Base-by-base conservation (phyloP, 2,888 invertebrate genomes). In the Drosophila glabriapex region DNA sequence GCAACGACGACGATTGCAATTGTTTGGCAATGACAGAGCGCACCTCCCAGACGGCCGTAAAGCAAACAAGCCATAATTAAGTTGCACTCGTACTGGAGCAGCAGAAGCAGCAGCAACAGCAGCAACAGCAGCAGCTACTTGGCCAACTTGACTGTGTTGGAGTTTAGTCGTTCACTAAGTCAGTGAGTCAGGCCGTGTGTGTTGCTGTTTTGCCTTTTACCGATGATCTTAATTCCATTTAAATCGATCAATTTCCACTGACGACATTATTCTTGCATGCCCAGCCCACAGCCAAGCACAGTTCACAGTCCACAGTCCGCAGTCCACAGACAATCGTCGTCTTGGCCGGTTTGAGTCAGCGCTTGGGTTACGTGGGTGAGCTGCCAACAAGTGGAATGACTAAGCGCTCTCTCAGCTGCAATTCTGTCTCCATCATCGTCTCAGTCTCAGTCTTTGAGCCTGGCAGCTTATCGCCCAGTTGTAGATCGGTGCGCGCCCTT, bases 161-260 rank as follows among this genome's bases (percentile, higher is more conserved):
- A 39, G 74, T 69, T 83, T 78, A 90, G 77, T 88, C 82, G 90
- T 82, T 90, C 81, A 90, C 87, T 88, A 89, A 88, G 87, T 88
- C 87, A 88, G 89, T 88, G 87, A 90, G 87, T 88, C 90, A 87
- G 78, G 67, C 68, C 46, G 62, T 55, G 37, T 49, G 22, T 54
- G 31, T 25, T 52, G 35, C 64, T 31, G 56, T 39, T 46, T 64
- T 56, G 56, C 46, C 72, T 55, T 56, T 62, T 63, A 77, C 74
- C 85, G 91, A 90, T 90, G 91, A 90, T 90, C 91, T 91, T 91
- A 90, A 90, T 90, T 90, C 90, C 91, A 83, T 91, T 91, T 90
- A 90, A 90, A 90, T 90, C 90, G 90, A 90, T 91, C 91, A 91
- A 91, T 90, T 91, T 91, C 85, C 85, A 73, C 87, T 90, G 89